A percentile compares a stretch with the other conserved stretches of the same genome.
Evolutionary conservation across 2,797 vertebrate genomes (phyloP).

Genomic region (Ctenosaura bakeri): DNA sequence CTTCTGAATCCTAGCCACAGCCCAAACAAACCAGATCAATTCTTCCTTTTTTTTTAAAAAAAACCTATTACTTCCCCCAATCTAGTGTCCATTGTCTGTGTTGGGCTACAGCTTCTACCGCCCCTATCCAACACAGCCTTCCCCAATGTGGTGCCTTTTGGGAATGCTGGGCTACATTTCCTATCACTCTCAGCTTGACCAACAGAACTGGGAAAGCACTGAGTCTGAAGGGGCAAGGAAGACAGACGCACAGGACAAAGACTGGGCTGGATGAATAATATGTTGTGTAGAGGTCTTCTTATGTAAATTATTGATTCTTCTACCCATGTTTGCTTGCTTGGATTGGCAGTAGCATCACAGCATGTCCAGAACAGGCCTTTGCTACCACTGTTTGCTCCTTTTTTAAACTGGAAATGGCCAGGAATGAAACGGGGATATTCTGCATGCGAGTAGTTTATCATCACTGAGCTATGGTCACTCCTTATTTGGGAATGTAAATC

Average conservation of each 20-base stretch:
- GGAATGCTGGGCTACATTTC: not conserved
- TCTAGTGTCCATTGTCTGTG: not conserved
- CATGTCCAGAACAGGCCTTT: not conserved
- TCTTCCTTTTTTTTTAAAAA: not conserved
- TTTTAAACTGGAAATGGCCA: too few species aligned
- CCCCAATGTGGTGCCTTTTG: not conserved
- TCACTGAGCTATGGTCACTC: too few species aligned
- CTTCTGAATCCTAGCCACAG: not conserved
- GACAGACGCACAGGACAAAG: not conserved
- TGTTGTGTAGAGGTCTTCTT: too few species aligned
- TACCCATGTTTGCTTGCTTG: not conserved
- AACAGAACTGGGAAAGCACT: not conserved
- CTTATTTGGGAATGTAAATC: too few species aligned
- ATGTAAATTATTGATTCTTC: not conserved
- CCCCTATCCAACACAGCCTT: not conserved
- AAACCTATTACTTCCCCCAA: too few species aligned
- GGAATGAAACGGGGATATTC: too few species aligned
- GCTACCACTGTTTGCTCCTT: too few species aligned
- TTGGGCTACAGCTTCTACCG: not conserved
- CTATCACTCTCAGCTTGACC: not conserved
- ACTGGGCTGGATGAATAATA: too few species aligned
- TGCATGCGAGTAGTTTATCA: too few species aligned
- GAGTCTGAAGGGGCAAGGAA: not conserved
- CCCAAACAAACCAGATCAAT: not conserved
- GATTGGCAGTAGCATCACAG: not conserved